phyloP scores from a whole-genome alignment of 2,888 invertebrate genomes.

The Myopa testacea region DNA sequence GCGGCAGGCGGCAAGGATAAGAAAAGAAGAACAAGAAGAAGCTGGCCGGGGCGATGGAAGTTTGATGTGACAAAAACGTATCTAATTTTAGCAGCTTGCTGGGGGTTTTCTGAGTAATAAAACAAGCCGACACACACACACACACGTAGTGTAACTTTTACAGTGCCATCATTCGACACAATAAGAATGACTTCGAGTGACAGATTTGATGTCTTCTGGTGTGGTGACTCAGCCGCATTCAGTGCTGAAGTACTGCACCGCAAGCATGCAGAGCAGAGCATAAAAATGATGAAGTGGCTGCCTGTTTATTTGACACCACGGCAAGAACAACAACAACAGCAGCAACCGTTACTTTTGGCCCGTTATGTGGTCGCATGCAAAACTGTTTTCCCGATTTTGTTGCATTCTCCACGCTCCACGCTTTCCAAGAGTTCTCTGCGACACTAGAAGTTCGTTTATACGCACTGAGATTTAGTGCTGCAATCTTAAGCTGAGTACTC shows the following conservation, averaged over 20 bases:
- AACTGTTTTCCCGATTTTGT: slow-evolving; percentile 8
- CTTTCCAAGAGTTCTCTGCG: background rate
- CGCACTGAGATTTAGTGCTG: background rate
- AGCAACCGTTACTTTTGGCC: background rate
- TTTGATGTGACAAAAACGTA: slow-evolving; percentile 35
- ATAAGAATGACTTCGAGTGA: slow-evolving; percentile 11
- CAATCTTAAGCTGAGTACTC: background rate
- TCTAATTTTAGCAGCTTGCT: slow-evolving; percentile 32
- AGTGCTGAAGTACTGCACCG: slow-evolving; percentile 14
- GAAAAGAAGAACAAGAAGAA: background rate
- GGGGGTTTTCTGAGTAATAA: slow-evolving; percentile 4
- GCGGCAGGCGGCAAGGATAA: background rate
- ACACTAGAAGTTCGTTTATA: background rate
- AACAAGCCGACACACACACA: background rate
- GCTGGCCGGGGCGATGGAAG: slow-evolving; percentile 30
- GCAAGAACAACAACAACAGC: background rate
- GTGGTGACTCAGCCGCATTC: background rate
- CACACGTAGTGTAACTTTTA: no score
- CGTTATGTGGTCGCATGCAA: slow-evolving; percentile 2
- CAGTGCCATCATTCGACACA: background rate
- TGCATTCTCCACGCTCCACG: background rate
- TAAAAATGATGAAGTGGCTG: slow-evolving; percentile 1
- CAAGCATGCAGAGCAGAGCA: background rate
- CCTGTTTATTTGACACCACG: slow-evolving; percentile 4
- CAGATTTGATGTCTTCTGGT: slow-evolving; percentile 13